Evolutionary conservation across 2,888 invertebrate species (phyloP).

Genomic region (Endotricha flammealis): DNA sequence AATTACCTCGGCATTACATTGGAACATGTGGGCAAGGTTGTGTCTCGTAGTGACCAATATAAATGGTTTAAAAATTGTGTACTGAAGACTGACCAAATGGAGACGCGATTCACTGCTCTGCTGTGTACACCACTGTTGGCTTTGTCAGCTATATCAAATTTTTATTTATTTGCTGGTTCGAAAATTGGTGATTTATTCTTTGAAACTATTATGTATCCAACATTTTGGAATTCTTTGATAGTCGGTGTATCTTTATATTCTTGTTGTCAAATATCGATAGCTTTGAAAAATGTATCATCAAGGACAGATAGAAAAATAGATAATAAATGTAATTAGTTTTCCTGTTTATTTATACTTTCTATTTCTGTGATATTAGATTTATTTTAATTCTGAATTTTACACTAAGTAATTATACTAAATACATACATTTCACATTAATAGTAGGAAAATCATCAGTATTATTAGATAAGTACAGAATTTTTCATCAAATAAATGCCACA

Average conservation of each 20-base stretch:
- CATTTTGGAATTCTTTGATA: constrained; percentile 44
- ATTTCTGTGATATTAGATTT: constrained; percentile 11
- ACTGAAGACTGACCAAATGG: constrained; percentile 57
- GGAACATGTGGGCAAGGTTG: constrained; percentile 80
- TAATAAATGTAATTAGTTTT: constrained; percentile 20
- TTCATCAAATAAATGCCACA: too few species aligned
- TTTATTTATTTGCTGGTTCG: constrained; percentile 89
- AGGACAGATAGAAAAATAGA: constrained; percentile 42
- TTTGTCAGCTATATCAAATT: constrained; percentile 90
- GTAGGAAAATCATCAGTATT: too few species aligned
- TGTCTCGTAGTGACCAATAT: constrained; percentile 67
- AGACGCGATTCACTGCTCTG: constrained; percentile 82
- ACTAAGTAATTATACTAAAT: too few species aligned
- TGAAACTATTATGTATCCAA: constrained; percentile 69
- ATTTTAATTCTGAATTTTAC: neutral
- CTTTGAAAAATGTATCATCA: constrained; percentile 53
- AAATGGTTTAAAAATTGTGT: constrained; percentile 52
- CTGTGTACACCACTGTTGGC: constrained; percentile 85
- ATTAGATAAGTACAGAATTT: too few species aligned
- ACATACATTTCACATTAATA: too few species aligned
- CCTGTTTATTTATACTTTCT: constrained; percentile 7
- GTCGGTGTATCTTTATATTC: constrained; percentile 55
- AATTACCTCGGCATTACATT: constrained; percentile 89
- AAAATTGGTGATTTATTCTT: constrained; percentile 86
- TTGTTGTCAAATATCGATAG: constrained; percentile 68